phyloP scores from a whole-genome alignment of 1,140 invertebrate species.

The Leucophenga varia region DNA sequence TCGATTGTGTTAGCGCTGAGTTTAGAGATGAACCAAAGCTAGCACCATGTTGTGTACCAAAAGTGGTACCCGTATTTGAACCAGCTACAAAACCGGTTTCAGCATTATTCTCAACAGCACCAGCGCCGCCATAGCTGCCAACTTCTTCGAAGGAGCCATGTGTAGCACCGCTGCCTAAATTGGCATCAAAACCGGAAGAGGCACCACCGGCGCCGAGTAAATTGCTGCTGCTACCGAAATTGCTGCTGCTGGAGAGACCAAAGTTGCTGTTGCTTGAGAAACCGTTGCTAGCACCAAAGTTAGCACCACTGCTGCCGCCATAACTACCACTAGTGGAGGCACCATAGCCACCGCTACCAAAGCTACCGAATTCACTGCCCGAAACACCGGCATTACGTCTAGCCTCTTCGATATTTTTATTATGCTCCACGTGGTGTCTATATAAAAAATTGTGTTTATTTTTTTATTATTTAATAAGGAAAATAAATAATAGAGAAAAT shows the following conservation, averaged over 20 bases:
- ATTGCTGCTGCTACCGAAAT: too few species aligned
- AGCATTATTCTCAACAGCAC: conserved; percentile 6
- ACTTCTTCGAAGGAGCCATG: conserved; percentile 23
- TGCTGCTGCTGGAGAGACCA: conserved; percentile 4
- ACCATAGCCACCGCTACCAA: conserved; percentile 2
- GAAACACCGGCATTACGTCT: conserved; percentile 23
- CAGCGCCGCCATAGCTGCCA: conserved; percentile 17
- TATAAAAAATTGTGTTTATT: background rate
- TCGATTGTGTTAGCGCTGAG: conserved; percentile 30
- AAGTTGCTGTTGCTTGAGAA: conserved; percentile 2
- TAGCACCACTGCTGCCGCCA: conserved; percentile 5
- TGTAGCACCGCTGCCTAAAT: conserved; percentile 1
- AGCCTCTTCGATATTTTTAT: conserved; percentile 39
- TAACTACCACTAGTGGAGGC: conserved; percentile 10
- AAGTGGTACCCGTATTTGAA: conserved; percentile 11
- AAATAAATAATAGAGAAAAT: too few species aligned
- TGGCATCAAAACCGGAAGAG: too few species aligned
- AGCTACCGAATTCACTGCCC: too few species aligned
- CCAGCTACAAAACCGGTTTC: conserved; percentile 2
- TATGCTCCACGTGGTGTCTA: conserved; percentile 41
- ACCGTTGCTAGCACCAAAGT: conserved; percentile 3
- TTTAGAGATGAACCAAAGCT: conserved; percentile 28
- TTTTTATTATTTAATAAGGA: background rate
- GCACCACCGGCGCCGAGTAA: too few species aligned
- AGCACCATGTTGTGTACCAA: conserved; percentile 18